Base-by-base conservation (phyloP, 2,113 vertebrate species). In the Tetrax tetrax region DNA sequence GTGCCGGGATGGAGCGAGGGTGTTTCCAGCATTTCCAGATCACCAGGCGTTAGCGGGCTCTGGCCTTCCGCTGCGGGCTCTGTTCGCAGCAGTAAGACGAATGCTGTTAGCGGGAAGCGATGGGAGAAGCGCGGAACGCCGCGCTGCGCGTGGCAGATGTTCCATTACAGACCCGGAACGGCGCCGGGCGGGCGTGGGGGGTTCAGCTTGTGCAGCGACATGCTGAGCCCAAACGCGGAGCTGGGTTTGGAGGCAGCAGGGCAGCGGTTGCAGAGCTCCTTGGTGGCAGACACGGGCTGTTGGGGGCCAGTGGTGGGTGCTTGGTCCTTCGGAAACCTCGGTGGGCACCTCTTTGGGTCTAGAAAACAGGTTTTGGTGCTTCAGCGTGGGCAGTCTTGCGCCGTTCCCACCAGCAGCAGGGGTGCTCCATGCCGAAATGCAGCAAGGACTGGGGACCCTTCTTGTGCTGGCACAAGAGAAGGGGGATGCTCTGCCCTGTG, bases 131-230 rank as follows among this genome's bases (percentile, higher is more conserved):
- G 1, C 38, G 0, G 59, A 14, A 5, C 17, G 0, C 28, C 9
- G 54, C 0, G 0, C 22, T 9, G 45, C 2, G 47, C 10, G 12
- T 5, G 5, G 64, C 75, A 57, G 79, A 24, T 17, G 66, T 54
- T 45, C 33, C 5, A 31, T 8, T 29, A 13, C 27, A 9, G 86
- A 38, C 4, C 16, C 2, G 19, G 66, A 66, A 12, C 61, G 29
- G 75, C 70, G 54, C 50, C 0, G 35, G 41, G 45, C 0, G 1
- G 17, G 12, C 0, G 2, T 41, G 8, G 1, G 2, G 45, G 25
- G 7, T 10, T 37, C 63, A 10, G 57, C 12, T 43, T 27, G 54
- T 43, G 31, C 59, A 22, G 63, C 0, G 4, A 13, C 1, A 4
- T 7, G 23, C 66, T 28, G 23, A 59, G 27, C 37, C 43, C 37